Evolutionary conservation across 2,888 invertebrate species (phyloP).

Genomic region (Eretmocerus hayati): DNA sequence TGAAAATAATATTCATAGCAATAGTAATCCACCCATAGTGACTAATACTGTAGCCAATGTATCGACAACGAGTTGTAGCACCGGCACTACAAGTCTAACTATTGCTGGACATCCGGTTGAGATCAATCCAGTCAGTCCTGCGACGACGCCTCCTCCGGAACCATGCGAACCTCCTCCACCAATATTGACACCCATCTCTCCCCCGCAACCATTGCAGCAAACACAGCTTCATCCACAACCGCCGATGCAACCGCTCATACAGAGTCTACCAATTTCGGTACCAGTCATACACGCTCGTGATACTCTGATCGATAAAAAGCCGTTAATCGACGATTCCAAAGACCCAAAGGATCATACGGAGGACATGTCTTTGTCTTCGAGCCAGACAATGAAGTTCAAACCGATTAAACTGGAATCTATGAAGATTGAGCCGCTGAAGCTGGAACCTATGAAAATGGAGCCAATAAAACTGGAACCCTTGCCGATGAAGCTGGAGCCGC

Average conservation of each 20-base stretch:
- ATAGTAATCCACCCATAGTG: conserved; percentile 24
- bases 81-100: conserved; percentile 11
- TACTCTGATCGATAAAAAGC: conserved; percentile 34
- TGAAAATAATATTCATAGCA: conserved; percentile 30
- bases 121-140: conserved; percentile 28
- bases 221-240: conserved; percentile 22
- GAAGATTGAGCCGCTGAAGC: conserved; percentile 34
- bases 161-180: conserved; percentile 31
- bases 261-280: conserved; percentile 40
- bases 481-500: neutral
- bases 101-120: conserved; percentile 22
- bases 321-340: conserved; percentile 33
- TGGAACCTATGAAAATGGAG: conserved; percentile 26
- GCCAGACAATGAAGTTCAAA: conserved; percentile 38
- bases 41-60: neutral
- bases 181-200: conserved; percentile 24
- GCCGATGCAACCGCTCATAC: conserved; percentile 27
- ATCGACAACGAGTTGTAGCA: conserved; percentile 6
- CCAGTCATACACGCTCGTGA: conserved; percentile 40
- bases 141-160: conserved; percentile 35
- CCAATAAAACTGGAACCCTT: conserved; percentile 31
- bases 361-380: conserved; percentile 32
- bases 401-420: conserved; percentile 36
- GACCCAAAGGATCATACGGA: conserved; percentile 35
- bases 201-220: neutral